These are phyloP conservation scores for Panzeria rudis DNA, from an alignment of 2,888 invertebrate genomes.

Conservation along the genomic window DNA sequence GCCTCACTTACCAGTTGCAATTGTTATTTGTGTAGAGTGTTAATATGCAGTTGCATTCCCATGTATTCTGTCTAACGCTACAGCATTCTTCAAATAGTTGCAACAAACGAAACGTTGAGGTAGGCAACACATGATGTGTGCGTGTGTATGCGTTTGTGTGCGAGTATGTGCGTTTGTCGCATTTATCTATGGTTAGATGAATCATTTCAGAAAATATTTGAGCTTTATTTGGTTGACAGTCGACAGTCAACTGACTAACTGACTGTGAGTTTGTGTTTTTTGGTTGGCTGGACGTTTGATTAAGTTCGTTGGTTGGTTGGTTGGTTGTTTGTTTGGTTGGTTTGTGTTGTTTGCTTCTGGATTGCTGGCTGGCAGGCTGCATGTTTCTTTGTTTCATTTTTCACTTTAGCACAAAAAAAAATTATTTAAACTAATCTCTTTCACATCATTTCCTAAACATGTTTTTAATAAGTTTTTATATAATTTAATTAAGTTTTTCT, in stretches of 20 bases:
- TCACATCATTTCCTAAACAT: conserved; percentile 71
- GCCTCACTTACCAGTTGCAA: conserved; percentile 16
- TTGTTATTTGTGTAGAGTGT: background rate
- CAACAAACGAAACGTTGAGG: conserved; percentile 45
- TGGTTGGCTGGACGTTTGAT: conserved; percentile 32
- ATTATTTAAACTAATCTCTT: conserved; percentile 60
- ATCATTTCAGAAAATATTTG: conserved; percentile 60
- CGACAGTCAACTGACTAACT: conserved; percentile 47
- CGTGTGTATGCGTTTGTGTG: background rate
- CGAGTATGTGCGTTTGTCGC: background rate
- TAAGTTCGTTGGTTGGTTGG: conserved; percentile 10
- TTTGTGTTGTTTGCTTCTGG: background rate
- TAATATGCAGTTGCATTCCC: conserved; percentile 19
- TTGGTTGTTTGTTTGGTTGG: background rate
- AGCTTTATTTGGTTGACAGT: conserved; percentile 54
- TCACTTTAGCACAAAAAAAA: conserved; percentile 41
- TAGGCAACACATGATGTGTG: conserved; percentile 12
- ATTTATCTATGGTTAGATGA: conserved; percentile 43
- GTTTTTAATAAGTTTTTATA: conserved; percentile 67
- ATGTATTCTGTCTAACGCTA: conserved; percentile 40
- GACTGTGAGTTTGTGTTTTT: conserved; percentile 43
- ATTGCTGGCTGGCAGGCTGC: background rate
- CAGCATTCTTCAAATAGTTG: conserved; percentile 64
- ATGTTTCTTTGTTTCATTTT: conserved; percentile 24
- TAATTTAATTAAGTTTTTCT: conserved; percentile 70